Conservation (phyloP, 2,888 invertebrate species). For the Netelia inedita region DNA sequence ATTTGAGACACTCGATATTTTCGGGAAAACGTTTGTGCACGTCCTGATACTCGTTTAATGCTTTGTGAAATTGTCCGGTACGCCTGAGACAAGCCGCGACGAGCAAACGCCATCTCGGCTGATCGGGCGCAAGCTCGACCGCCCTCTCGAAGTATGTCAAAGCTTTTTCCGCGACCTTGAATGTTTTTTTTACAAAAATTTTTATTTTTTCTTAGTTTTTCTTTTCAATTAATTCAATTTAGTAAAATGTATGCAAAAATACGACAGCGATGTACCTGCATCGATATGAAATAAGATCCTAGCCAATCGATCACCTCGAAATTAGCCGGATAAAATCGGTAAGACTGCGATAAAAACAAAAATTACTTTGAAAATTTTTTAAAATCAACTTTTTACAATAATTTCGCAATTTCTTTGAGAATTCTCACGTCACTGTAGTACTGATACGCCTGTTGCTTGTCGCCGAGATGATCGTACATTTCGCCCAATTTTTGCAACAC, state of each 20-base stretch:
- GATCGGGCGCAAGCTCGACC: slow-evolving; percentile 85
- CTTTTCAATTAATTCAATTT: slow-evolving; percentile 4
- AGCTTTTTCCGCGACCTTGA: slow-evolving; percentile 92
- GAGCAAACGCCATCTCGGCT: slow-evolving; percentile 94
- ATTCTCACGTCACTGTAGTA: slow-evolving; percentile 91
- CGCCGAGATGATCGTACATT: slow-evolving; percentile 95
- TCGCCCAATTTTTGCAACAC: slow-evolving; percentile 95
- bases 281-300: slow-evolving; percentile 95
- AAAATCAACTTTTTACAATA: slow-evolving; percentile 23
- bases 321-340: slow-evolving; percentile 83
- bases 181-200: slow-evolving; percentile 1
- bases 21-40: slow-evolving; percentile 97
- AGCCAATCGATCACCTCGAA: slow-evolving; percentile 94
- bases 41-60: slow-evolving; percentile 93
- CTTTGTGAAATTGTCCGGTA: slow-evolving; percentile 94
- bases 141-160: slow-evolving; percentile 93
- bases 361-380: slow-evolving; percentile 74
- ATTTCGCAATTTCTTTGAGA: slow-evolving; percentile 6
- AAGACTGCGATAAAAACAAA: slow-evolving; percentile 77
- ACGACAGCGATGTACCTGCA: slow-evolving; percentile 86
- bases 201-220: not conserved
- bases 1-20: slow-evolving; percentile 96
- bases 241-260: slow-evolving; percentile 24
- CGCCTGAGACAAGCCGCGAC: slow-evolving; percentile 94
- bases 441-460: slow-evolving; percentile 95